Base-by-base conservation (phyloP, 2,797 vertebrate species). In the Lithobates pipiens region DNA sequence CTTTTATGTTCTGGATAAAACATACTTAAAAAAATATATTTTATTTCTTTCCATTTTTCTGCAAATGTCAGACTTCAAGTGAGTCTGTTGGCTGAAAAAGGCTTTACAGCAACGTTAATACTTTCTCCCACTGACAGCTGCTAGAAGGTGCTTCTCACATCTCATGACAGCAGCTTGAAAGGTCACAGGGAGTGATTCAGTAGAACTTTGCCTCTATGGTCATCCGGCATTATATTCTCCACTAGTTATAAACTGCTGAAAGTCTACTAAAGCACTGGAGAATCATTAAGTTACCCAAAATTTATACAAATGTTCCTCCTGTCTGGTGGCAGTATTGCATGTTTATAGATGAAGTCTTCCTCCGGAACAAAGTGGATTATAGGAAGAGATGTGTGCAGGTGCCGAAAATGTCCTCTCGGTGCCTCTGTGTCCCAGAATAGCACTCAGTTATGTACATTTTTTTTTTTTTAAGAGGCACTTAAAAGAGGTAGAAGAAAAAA, bases 51-150 rank as follows among this genome's bases (percentile, higher is more conserved):
- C 69, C 61, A 83, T 74, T 86, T 83, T 76, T 69, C 82, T 83
- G 81, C 76, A 84, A 87, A 87, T 80, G 81, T 86, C 85, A 86
- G 73, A 79, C 85, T 86, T 83, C 85, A 87, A 83, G 81, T 46
- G 36, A 84, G 63, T 79, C 6, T 83, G 70, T 80, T 79, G 80
- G 80, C 29, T 83, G 57, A 42, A 67, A 61, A 80, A 84, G 71
- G 76, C 81, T 84, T 80, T 77, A 9, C 69, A 79, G 85, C 5
- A 68, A 57, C 85, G 42, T 73, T 83, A 87, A 87, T 82, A 69
- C 85, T 61, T 80, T 87, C 61, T 76, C 81, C 71, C 44, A 16
- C 76, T 87, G 86, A 87, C 86, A 87, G 81, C 85, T 80, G 81
- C 81, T 79, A 25, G 34, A 75, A 79, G 85, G 75, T 74, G 34